Evolutionary conservation across 2,797 vertebrate genomes (phyloP).

Genomic region (Adrianichthys oophorus): DNA sequence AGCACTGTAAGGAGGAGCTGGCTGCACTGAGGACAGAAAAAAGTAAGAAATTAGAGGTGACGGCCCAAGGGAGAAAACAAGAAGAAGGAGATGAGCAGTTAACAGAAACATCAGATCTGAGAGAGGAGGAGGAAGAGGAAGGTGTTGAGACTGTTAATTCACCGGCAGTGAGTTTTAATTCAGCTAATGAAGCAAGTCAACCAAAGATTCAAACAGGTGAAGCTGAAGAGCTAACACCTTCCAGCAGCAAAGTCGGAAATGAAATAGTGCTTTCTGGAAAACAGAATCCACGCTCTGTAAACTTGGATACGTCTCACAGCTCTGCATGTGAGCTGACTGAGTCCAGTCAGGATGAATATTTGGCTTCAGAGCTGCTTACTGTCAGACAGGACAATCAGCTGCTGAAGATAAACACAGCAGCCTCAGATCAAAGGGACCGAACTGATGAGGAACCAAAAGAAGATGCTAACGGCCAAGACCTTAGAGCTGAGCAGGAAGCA

Average conservation of each 20-base stretch:
- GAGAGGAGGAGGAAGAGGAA: conserved; percentile 5
- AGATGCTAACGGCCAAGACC: conserved; percentile 9
- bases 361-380: conserved; percentile 38
- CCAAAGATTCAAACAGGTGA: background rate
- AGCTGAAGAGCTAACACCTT: conserved; percentile 5
- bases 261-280: background rate
- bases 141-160: background rate
- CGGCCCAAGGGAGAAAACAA: background rate
- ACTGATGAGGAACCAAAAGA: conserved; percentile 8
- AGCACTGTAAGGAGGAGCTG: conserved; percentile 55
- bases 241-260: conserved; percentile 1
- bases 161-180: background rate
- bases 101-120: conserved; percentile 3
- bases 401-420: conserved; percentile 46
- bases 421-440: conserved; percentile 1
- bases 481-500: conserved; percentile 11
- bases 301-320: conserved; percentile 19
- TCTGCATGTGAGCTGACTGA: conserved; percentile 17
- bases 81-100: background rate
- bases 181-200: conserved; percentile 9
- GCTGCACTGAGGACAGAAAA: conserved; percentile 32
- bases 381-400: conserved; percentile 53
- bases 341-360: conserved; percentile 17
- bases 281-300: background rate
- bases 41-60: conserved; percentile 7